These are phyloP conservation scores for Cerceris rybyensis DNA, from an alignment of 2,888 invertebrate species.

Conservation along the genomic window DNA sequence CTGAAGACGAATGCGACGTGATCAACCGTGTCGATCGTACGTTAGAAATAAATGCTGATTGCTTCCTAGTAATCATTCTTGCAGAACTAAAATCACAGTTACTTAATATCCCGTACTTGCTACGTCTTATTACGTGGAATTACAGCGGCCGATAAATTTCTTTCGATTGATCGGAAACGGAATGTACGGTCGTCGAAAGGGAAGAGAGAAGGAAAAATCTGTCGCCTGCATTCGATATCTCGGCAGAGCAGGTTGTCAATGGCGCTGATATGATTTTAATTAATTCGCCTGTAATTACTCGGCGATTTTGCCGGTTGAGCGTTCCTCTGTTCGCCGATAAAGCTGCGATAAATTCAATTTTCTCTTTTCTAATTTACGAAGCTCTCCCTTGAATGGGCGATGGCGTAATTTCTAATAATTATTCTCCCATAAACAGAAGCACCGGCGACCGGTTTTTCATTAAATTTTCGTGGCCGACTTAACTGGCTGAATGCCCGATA, in stretches of 20 bases:
- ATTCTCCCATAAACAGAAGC: neutral
- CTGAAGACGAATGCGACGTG: neutral
- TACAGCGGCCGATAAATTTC: conserved; percentile 18
- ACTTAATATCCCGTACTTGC: neutral
- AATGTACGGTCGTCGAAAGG: conserved; percentile 44
- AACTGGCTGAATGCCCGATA: neutral
- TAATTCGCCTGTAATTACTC: conserved; percentile 13
- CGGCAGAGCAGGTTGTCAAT: conserved; percentile 20
- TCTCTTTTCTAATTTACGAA: conserved; percentile 1
- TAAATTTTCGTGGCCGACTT: neutral
- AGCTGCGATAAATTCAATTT: neutral
- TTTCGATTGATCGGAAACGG: conserved; percentile 39
- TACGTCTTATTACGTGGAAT: conserved; percentile 32
- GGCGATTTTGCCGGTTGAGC: neutral
- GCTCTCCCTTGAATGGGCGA: neutral
- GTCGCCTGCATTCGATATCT: conserved; percentile 5
- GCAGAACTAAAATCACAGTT: neutral
- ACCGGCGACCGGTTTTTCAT: neutral
- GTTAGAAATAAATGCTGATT: conserved; percentile 3
- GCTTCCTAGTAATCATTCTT: conserved; percentile 11
- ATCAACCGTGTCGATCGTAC: conserved; percentile 3
- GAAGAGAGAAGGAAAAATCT: conserved; percentile 14
- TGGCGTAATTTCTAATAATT: neutral
- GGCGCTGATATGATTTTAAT: conserved; percentile 41
- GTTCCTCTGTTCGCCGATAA: neutral